Conservation (phyloP, 2,888 invertebrate species). For the Melieria crassipennis region DNA sequence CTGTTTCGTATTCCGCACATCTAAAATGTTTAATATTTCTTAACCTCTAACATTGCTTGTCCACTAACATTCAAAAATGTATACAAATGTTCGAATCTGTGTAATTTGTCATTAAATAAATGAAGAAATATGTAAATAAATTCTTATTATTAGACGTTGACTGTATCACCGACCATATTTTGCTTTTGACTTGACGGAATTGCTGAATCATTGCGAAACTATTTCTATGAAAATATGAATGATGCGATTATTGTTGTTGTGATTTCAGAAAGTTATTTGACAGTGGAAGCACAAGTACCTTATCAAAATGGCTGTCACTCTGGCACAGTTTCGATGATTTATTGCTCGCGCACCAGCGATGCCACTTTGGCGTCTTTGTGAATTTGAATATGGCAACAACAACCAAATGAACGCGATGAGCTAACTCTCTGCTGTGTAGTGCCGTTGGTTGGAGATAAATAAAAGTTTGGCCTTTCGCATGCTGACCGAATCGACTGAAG, state of each 20-base stretch:
- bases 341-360: slow-evolving; percentile 7
- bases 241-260: background rate
- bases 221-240: background rate
- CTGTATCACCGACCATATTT: no score
- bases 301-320: slow-evolving; percentile 29
- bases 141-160: no score
- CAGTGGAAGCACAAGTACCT: slow-evolving; percentile 17
- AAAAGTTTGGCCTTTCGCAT: background rate
- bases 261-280: slow-evolving; percentile 21
- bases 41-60: no score
- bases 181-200: background rate
- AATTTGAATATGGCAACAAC: slow-evolving; percentile 4
- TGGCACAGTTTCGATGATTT: slow-evolving; percentile 34
- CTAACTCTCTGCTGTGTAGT: no score
- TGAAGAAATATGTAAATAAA: no score
- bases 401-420: no score
- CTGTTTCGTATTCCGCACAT: no score
- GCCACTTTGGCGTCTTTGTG: background rate
- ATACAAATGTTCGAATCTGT: no score
- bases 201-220: slow-evolving; percentile 8
- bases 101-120: no score
- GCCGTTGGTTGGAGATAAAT: no score
- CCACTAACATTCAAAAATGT: no score
- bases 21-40: no score
- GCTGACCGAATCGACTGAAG: background rate